Evolutionary conservation across 2,113 vertebrate species (phyloP).

Genomic region (Petroica traversi): DNA sequence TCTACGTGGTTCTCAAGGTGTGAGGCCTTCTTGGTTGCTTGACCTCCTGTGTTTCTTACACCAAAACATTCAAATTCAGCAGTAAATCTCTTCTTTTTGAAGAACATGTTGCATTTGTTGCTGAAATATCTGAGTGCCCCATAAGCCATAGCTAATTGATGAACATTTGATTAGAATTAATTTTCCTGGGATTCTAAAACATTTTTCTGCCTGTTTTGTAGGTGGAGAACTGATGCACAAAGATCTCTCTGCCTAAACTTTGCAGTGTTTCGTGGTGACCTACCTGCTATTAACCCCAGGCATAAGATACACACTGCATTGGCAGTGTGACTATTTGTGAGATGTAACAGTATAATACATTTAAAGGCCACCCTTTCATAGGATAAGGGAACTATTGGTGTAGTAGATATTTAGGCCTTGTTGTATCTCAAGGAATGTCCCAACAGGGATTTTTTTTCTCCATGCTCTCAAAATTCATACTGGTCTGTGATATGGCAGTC

Average conservation of each 20-base stretch:
- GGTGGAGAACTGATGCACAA: background rate
- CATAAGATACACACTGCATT: background rate
- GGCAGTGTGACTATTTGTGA: background rate
- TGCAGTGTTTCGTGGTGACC: background rate
- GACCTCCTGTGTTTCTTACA: background rate
- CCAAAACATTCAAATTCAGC: background rate
- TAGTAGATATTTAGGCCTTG: background rate
- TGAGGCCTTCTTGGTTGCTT: background rate
- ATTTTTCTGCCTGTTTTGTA: background rate
- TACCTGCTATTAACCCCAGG: background rate
- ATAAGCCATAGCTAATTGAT: background rate
- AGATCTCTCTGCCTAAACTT: background rate
- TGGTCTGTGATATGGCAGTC: background rate
- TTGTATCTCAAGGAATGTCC: background rate
- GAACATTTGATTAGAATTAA: background rate
- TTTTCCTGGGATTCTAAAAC: background rate
- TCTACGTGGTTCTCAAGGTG: background rate
- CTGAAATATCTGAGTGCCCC: background rate
- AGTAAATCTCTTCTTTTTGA: background rate
- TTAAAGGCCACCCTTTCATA: background rate
- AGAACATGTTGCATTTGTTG: background rate
- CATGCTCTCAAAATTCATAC: background rate
- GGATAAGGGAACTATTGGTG: background rate
- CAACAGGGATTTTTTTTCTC: background rate
- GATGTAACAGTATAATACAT: background rate